Percentiles rank a stretch among this genome's conserved stretches.
Evolutionary conservation across 1,140 invertebrate species (phyloP).

Genomic region (Notospermus geniculatus): DNA sequence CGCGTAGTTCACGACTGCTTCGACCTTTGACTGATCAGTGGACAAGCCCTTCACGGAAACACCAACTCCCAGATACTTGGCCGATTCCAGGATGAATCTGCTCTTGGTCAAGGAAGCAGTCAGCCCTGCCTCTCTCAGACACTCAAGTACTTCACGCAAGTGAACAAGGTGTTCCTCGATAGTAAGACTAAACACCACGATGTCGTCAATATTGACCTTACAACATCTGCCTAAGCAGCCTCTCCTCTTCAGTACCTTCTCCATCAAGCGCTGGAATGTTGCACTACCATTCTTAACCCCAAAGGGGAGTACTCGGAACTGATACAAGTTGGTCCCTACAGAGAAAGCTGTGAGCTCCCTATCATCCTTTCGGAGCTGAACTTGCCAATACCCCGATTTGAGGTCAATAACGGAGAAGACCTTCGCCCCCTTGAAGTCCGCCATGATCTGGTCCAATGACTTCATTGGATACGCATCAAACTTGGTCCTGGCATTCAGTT

Average conservation of each 20-base stretch:
- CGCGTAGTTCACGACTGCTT: not conserved
- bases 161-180: conserved; percentile 12
- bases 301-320: conserved; percentile 26
- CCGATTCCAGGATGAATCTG: conserved; percentile 43
- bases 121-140: conserved; percentile 28
- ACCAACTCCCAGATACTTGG: conserved; percentile 27
- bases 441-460: conserved; percentile 35
- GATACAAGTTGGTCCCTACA: conserved; percentile 20
- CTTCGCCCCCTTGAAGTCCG: conserved; percentile 20
- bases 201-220: conserved; percentile 19
- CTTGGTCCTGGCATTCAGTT: conserved; percentile 33
- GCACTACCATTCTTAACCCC: conserved; percentile 18
- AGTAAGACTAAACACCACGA: conserved; percentile 11
- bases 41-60: conserved; percentile 15
- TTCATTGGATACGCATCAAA: conserved; percentile 31
- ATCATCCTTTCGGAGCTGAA: conserved; percentile 42
- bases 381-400: conserved; percentile 49
- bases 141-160: conserved; percentile 9
- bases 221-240: conserved; percentile 8
- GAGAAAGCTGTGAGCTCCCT: conserved; percentile 46
- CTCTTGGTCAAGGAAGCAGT: conserved; percentile 56
- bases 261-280: conserved; percentile 12
- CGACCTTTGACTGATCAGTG: not conserved
- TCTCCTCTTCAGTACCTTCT: conserved; percentile 20
- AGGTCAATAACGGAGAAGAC: conserved; percentile 32